Evolutionary conservation across 2,113 vertebrate genomes (phyloP), one percentile per base, ranked within the genome.

Genomic region (Brachyistius frenatus): DNA sequence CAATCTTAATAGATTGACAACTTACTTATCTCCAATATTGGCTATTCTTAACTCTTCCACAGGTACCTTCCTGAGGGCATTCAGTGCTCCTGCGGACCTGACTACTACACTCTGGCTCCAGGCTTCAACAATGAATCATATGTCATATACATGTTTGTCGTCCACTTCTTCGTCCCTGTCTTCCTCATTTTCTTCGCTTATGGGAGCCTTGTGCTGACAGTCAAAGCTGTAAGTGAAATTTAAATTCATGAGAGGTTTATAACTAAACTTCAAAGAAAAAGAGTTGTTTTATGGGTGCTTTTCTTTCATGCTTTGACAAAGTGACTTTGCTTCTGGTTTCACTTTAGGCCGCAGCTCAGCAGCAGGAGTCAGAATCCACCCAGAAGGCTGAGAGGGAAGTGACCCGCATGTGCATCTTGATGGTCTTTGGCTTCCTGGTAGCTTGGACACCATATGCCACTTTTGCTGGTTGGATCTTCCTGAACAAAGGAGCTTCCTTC

Each of bases 381-480:
- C 94, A 96, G 92, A 96, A 95, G 80, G 95, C 95, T 0, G 95
- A 96, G 87, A 95, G 52, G 71, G 95, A 96, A 89, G 95, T 96
- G 65, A 96, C 95, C 0, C 86, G 93, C 31, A 96, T 96, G 95
- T 95, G 95, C 62, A 66, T 95, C 88, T 86, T 96, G 55, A 96
- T 96, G 94, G 94, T 95, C 37, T 7, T 94, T 30, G 95, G 95
- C 8, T 95, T 95, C 71, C 81, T 96, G 67, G 1, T 93, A 33
- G 95, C 95, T 61, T 96, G 95, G 95, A 72, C 66, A 0, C 95
- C 95, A 56, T 96, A 96, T 2, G 94, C 95, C 0, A 55, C 69
- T 23, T 92, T 94, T 35, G 92, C 95, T 0, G 93, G 88, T n/a
- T 96, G 94, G 94, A 95, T 96, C 86, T 96, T 96, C 91, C 74